Conservation (phyloP, 2,888 invertebrate genomes). For the Chloroclystis v-ata region DNA sequence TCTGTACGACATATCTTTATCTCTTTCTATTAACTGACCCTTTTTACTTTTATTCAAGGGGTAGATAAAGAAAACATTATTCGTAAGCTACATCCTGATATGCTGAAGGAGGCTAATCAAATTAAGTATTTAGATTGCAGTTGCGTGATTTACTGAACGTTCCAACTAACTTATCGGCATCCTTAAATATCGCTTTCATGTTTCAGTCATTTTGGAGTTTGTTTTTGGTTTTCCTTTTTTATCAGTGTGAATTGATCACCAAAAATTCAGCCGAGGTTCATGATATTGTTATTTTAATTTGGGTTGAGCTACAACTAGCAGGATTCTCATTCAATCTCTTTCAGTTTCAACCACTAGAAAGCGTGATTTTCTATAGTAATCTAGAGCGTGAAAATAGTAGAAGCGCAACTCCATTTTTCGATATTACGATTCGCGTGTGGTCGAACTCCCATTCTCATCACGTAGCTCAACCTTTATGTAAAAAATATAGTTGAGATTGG, state of each 20-base stretch:
- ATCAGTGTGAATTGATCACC: no score
- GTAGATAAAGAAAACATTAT: slow-evolving; percentile 59
- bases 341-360: no score
- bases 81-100: slow-evolving; percentile 63
- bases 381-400: no score
- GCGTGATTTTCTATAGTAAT: no score
- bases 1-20: not conserved
- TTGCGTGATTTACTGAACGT: slow-evolving; percentile 53
- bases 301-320: no score
- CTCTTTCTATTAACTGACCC: slow-evolving; percentile 21
- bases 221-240: slow-evolving; percentile 29
- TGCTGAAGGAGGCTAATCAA: slow-evolving; percentile 64
- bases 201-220: slow-evolving; percentile 28
- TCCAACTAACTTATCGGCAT: slow-evolving; percentile 26
- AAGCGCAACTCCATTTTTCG: no score
- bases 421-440: no score
- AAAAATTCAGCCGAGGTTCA: no score
- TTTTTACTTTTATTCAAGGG: slow-evolving; percentile 55
- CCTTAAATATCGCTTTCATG: slow-evolving; percentile 34
- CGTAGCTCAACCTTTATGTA: no score
- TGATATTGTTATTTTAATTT: no score
- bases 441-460: no score
- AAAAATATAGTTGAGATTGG: not conserved
- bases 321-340: no score
- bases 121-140: slow-evolving; percentile 71